phyloP scores from a whole-genome alignment of 2,113 vertebrate genomes.

The Zapus hudsonius region DNA sequence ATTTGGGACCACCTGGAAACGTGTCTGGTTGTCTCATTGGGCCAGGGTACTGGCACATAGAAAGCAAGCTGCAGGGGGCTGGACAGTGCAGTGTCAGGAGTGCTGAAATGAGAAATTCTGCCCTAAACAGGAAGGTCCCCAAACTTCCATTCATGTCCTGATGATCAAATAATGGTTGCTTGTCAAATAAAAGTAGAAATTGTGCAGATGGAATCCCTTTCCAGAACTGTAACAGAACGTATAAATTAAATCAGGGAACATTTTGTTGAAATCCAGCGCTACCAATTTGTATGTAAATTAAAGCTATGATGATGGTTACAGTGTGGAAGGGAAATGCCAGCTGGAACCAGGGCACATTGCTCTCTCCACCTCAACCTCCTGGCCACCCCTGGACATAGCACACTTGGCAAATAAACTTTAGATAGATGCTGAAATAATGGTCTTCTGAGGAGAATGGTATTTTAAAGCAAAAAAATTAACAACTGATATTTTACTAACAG shows the following conservation, averaged over 20 bases:
- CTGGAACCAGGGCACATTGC: slow-evolving; percentile 23
- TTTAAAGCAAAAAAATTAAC: slow-evolving; percentile 67
- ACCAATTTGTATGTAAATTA: slow-evolving; percentile 68
- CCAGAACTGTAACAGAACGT: slow-evolving; percentile 33
- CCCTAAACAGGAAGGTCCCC: neutral
- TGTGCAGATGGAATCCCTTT: neutral
- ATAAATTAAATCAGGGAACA: slow-evolving; percentile 28
- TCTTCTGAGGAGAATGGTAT: slow-evolving; percentile 72
- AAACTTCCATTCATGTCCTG: slow-evolving; percentile 21
- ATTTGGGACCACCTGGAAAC: neutral
- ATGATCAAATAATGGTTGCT: slow-evolving; percentile 1
- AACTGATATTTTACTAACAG: slow-evolving; percentile 64
- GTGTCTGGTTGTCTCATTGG: neutral
- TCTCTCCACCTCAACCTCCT: neutral
- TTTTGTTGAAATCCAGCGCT: slow-evolving; percentile 49
- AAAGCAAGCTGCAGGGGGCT: neutral
- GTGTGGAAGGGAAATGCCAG: slow-evolving; percentile 76
- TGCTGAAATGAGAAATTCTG: slow-evolving; percentile 1
- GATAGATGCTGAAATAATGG: slow-evolving; percentile 38
- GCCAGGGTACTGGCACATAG: neutral
- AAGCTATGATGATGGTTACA: slow-evolving; percentile 64
- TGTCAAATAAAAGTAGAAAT: slow-evolving; percentile 25
- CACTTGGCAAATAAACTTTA: slow-evolving; percentile 62
- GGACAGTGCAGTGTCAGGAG: neutral
- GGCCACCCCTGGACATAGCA: neutral